Evolutionary conservation across 2,113 vertebrate species (phyloP), one percentile per base, ranked within the genome.

Genomic region (Myrmecophaga tridactyla): DNA sequence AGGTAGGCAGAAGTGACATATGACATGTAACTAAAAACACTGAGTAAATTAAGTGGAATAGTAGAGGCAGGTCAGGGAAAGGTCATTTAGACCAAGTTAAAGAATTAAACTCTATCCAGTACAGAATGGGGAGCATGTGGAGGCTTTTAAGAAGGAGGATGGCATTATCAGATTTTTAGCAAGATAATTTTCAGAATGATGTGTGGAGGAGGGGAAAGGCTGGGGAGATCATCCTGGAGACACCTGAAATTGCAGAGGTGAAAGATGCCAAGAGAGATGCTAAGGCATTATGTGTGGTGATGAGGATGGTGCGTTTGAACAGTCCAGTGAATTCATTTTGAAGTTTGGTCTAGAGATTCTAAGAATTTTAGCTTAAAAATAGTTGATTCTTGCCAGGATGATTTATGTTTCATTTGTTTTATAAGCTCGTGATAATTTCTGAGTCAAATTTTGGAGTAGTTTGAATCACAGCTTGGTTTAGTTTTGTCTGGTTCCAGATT

Each of bases 401-500:
- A 69, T 67, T 70, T 77, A 82, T 70, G 88, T 93, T 96, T 95
- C 70, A 76, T 75, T 69, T 63, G 34, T 86, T 56, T 96, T 67
- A 89, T 58, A 92, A 83, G 25, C 41, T 73, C 92, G 18, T 89
- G 70, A 36, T 95, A n/a, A 76, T 83, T 93, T 90, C 29, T 29
- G 83, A 83, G 62, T 93, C 70, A 77, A 86, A 69, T 67, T 94
- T 56, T 92, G 72, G 46, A 53, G 36, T 82, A 39, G 39, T 65
- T 72, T 89, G 84, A 81, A 43, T 91, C 91, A 84, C 43, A 86
- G 72, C 46, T 39, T 94, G 78, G 86, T 85, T 97, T 77, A 84
- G 80, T 92, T 96, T 97, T 72, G 65, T 96, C 94, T 96, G 83
- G 53, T 77, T 94, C 76, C 93, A 84, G 90, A 89, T 67, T 81